phyloP scores from a whole-genome alignment of 2,888 invertebrate species.

The Leptura quadrifasciata region DNA sequence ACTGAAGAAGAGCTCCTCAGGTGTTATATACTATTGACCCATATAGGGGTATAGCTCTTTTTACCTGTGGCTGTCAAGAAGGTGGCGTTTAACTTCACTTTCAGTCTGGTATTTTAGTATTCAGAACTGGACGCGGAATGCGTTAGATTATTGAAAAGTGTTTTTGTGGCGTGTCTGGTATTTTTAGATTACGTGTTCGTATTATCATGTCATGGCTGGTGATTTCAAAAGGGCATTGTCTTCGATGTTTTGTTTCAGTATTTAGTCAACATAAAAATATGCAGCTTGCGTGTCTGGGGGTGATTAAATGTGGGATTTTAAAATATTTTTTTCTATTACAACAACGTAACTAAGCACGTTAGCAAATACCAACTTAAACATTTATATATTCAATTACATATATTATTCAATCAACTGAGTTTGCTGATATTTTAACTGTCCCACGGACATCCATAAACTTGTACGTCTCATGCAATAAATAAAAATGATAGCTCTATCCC shows the following conservation, averaged over 20 bases:
- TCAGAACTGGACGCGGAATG: conserved; percentile 40
- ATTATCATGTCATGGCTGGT: not conserved
- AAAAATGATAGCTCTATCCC: too few species aligned
- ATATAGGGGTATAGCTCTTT: conserved; percentile 58
- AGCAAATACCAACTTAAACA: too few species aligned
- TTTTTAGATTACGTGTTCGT: not conserved
- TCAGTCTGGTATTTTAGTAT: conserved; percentile 55
- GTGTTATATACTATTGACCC: conserved; percentile 70
- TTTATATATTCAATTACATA: too few species aligned
- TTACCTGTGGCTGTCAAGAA: conserved; percentile 44
- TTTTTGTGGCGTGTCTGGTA: conserved; percentile 2
- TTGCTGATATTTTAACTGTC: too few species aligned
- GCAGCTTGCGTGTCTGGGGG: too few species aligned
- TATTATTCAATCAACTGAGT: too few species aligned
- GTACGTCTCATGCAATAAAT: too few species aligned
- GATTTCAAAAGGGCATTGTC: not conserved
- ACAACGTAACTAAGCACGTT: too few species aligned
- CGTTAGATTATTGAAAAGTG: conserved; percentile 20
- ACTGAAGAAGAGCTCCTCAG: conserved; percentile 64
- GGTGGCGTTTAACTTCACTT: conserved; percentile 57
- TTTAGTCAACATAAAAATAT: not conserved
- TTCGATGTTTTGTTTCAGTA: not conserved
- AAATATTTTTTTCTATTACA: too few species aligned
- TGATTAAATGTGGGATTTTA: too few species aligned
- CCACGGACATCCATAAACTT: too few species aligned